Evolutionary conservation across 2,797 vertebrate genomes (phyloP), one percentile per base, ranked within the genome.

Genomic region (Cichlasoma orientale): DNA sequence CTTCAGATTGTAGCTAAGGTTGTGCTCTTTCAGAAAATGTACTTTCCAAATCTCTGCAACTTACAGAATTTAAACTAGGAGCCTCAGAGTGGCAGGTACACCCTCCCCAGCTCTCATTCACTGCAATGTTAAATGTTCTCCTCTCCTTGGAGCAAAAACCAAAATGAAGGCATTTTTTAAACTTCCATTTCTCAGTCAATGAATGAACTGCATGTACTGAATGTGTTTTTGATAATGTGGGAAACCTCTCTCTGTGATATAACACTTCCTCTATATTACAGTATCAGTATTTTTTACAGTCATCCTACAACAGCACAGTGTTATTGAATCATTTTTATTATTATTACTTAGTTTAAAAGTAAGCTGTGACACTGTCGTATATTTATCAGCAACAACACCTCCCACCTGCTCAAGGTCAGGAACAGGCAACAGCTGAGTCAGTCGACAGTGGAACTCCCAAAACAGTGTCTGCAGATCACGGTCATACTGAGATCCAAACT

Each of bases 351-450:
- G 13, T 25, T 41, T 41, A 44, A 25, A 25, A 47, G 23, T 66
- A 27, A 47, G 25, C 4, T 47, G 61, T 66, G 38, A 66, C 8
- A 27, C 9, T 47, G 16, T 47, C 18, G 16, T 18, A 1, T 7
- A 11, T 66, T 47, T 44, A 4, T 44, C 38, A 63, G 38, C 44
- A 36, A 27, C 23, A 66, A 47, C 41, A 66, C 13, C 47, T 14
- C 78, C 85, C 56, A 97, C 97, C 95, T 97, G 94, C 81, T 95
- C 88, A 1, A 95, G 80, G 50, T 95, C 92, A 12, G 94, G 94
- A 14, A 91, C 70, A 1, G 96, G 96, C 53, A 97, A 71, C 54
- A 96, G 87, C 85, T 95, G 95, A 82, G 94, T 88, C 36, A 97
- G 87, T 58, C 95, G 94, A 83, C 89, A 94, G 47, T 95, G 78